These are phyloP conservation scores for Bergia sp. DNA, from an alignment of 92 coral and sea anemone species.

Conservation along the genomic window DNA sequence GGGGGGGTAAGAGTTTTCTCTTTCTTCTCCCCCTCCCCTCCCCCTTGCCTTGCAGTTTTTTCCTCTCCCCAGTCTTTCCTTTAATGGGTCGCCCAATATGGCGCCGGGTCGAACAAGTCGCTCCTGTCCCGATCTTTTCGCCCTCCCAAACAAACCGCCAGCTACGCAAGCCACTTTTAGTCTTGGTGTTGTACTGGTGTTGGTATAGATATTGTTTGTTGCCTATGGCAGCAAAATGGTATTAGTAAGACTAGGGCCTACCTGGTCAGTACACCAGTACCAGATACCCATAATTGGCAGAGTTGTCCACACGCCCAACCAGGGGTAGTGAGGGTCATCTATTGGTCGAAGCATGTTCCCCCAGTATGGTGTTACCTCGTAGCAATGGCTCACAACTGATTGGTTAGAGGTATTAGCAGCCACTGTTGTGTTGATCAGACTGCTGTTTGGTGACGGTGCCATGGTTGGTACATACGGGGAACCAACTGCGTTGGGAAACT, in stretches of 20 bases:
- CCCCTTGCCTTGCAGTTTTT: no score
- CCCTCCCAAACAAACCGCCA: no score
- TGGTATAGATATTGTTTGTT: no score
- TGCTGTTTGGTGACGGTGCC: constrained; percentile 37
- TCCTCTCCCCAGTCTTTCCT: no score
- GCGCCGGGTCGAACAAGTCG: no score
- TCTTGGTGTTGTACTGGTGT: no score
- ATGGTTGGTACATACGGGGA: constrained; percentile 34
- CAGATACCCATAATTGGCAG: constrained; percentile 94
- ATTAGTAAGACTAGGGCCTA: not conserved
- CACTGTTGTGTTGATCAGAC: constrained; percentile 2
- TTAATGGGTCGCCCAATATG: no score
- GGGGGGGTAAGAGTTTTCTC: no score
- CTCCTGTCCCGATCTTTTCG: no score
- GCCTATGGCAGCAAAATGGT: no score
- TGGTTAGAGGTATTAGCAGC: not conserved
- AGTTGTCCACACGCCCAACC: constrained; percentile 93
- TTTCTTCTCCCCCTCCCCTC: no score
- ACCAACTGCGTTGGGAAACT: constrained; percentile 64
- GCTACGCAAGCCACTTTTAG: no score
- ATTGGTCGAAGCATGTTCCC: constrained; percentile 92
- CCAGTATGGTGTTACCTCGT: constrained; percentile 88
- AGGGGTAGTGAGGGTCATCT: constrained; percentile 97
- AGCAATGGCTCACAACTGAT: constrained; percentile 50
- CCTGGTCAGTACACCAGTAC: constrained; percentile 99